Percentiles rank a stretch among this genome's conserved stretches.
Evolutionary conservation across 2,888 invertebrate genomes (phyloP).

Genomic region (Sacculina carcini): DNA sequence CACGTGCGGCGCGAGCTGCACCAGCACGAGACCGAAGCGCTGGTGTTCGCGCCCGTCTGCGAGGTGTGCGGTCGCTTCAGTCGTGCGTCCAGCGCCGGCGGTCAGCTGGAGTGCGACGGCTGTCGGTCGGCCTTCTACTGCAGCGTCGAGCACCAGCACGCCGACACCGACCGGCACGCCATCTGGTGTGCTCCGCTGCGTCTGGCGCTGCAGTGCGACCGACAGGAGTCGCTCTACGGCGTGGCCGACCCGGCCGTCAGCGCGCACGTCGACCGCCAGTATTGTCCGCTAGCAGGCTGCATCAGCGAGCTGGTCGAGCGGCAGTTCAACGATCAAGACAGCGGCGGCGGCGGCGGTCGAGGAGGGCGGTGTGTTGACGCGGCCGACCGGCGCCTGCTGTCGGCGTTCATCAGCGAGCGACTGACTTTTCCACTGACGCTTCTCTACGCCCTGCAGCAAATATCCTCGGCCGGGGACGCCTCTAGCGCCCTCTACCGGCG

Average conservation of each 20-base stretch:
- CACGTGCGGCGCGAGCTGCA: not conserved
- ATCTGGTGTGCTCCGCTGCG: constrained; percentile 5
- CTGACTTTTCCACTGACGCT: constrained; percentile 10
- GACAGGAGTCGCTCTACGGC: constrained; percentile 4
- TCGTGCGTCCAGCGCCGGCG: not conserved
- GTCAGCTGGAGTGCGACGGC: constrained; percentile 3
- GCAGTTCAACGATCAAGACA: not conserved
- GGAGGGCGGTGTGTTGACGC: too few relatives aligned
- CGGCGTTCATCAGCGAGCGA: constrained; percentile 6
- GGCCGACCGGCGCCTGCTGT: not conserved
- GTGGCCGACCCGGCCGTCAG: constrained; percentile 8
- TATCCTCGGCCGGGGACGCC: too few relatives aligned
- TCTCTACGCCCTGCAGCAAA: constrained; percentile 8
- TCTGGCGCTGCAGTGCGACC: constrained; percentile 8
- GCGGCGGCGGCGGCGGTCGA: not conserved
- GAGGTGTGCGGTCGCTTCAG: constrained; percentile 5
- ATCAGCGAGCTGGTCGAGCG: constrained; percentile 1
- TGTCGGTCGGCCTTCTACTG: constrained; percentile 11
- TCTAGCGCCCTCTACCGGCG: too few relatives aligned
- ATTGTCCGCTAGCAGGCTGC: constrained; percentile 3
- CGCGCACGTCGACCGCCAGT: constrained; percentile 5
- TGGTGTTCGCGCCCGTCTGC: constrained; percentile 8
- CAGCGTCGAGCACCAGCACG: not conserved
- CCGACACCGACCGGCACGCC: constrained; percentile 1
- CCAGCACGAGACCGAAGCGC: constrained; percentile 6